Base-by-base conservation (phyloP, 2,113 vertebrate genomes). In the Megalops atlanticus region DNA sequence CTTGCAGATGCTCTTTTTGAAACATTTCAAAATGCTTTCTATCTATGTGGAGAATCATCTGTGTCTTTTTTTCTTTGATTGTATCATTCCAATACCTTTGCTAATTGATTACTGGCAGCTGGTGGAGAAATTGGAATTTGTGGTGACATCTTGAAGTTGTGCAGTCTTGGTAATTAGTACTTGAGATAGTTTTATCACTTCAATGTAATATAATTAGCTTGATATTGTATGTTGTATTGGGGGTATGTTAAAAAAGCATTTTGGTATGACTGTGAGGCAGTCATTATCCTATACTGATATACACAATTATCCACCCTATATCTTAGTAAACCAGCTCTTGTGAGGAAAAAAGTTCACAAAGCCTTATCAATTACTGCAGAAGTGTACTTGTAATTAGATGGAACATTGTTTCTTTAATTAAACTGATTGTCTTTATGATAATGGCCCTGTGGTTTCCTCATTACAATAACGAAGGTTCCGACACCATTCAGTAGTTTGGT, bases 311-410 rank as follows among this genome's bases (percentile, higher is more conserved):
- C 35, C 6, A 39, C 24, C 8, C 24, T 16, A 73, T 73, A 73
- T 40, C 71, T 39, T 72, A 31, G 31, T 31, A 12, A 39, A 49
- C 78, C 64, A 52, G 39, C 68, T 49, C 35, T 77, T 38, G 12
- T 79, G 64, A 72, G 27, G 71, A 79, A 79, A 79, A 38, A 47
- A 79, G 71, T 45, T 38, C 68, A 27, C 1, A 24, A 35, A 36
- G 40, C 41, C 78, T 43, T 45, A 36, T 72, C 64, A 79, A 11
- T 79, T 38, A 33, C 64, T 64, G n/a, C n/a, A 64, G 58, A 71
- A 70, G 70, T 79, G 78, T 47, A 15, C 64, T 27, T 79, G 31
- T 79, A 38, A 71, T 79, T 79, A 70, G 18, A 47, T 68, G 36
- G 35, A 69, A 31, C 38, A 41, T 39, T 64, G 76, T 69, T 78